Evolutionary conservation across 1,140 invertebrate species (phyloP).

Genomic region (Tetramorium alpestre): DNA sequence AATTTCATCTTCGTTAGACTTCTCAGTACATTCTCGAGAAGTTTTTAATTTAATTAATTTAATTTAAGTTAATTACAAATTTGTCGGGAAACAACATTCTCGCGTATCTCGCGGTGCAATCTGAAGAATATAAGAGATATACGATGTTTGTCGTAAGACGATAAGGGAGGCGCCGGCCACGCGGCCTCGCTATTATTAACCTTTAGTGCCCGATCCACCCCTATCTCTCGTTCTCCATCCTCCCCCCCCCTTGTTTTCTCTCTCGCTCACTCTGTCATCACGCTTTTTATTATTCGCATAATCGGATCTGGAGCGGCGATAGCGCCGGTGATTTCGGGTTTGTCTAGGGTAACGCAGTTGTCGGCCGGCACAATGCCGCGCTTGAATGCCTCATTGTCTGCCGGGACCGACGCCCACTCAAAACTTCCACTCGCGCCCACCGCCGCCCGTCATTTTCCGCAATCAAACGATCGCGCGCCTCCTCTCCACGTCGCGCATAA

Average conservation of each 20-base stretch:
- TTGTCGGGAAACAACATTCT: neutral
- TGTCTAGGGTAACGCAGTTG: slow-evolving; percentile 84
- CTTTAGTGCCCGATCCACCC: slow-evolving; percentile 15
- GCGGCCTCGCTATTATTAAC: slow-evolving; percentile 60
- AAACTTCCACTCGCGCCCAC: slow-evolving; percentile 77
- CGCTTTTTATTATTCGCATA: slow-evolving; percentile 82
- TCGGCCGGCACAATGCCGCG: slow-evolving; percentile 77
- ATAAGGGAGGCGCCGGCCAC: slow-evolving; percentile 30
- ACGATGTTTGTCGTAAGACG: slow-evolving; percentile 35
- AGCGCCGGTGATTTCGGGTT: slow-evolving; percentile 83
- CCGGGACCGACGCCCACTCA: slow-evolving; percentile 79
- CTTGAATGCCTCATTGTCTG: slow-evolving; percentile 83
- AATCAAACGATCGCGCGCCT: slow-evolving; percentile 76
- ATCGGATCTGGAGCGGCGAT: slow-evolving; percentile 81
- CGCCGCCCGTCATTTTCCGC: slow-evolving; percentile 76
- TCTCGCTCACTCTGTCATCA: slow-evolving; percentile 35
- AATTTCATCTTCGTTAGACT: neutral
- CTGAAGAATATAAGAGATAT: neutral
- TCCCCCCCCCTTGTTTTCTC: neutral
- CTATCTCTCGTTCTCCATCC: slow-evolving; percentile 35
- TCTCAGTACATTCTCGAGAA: neutral
- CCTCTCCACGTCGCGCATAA: slow-evolving; percentile 44
- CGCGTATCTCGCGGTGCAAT: neutral
- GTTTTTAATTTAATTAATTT: neutral
- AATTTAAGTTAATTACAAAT: neutral